Conservation (phyloP, 2,888 invertebrate genomes). For the Idaea straminata region DNA sequence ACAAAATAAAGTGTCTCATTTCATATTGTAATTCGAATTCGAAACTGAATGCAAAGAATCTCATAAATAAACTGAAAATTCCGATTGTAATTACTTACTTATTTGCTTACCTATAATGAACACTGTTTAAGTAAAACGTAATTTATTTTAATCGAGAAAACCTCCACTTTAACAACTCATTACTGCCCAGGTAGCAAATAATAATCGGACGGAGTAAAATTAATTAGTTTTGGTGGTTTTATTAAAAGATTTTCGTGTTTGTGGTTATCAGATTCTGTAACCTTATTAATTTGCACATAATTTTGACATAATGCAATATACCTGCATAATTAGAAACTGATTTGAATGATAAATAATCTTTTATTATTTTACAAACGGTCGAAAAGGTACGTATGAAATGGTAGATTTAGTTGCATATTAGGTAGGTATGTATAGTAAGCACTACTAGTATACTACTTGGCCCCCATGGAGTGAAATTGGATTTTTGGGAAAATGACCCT, state of each 20-base stretch:
- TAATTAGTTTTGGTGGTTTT: conserved; percentile 23
- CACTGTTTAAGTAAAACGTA: conserved; percentile 12
- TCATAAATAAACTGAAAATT: background rate
- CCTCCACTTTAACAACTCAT: conserved; percentile 24
- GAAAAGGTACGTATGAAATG: no score
- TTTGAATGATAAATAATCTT: no score
- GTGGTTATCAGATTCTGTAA: conserved; percentile 8
- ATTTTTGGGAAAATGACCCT: no score
- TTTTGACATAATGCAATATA: background rate
- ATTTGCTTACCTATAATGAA: background rate
- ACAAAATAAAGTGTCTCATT: background rate
- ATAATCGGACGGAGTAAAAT: conserved; percentile 19
- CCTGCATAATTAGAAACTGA: background rate
- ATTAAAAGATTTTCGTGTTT: conserved; percentile 16
- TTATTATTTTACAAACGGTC: no score
- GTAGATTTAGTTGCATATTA: no score
- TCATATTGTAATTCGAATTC: background rate
- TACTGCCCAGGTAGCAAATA: conserved; percentile 14
- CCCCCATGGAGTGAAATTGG: no score
- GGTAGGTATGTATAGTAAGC: no score
- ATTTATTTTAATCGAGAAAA: conserved; percentile 15
- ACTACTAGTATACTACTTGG: no score
- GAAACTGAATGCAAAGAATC: background rate
- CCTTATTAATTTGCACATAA: conserved; percentile 10
- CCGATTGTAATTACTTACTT: background rate